Evolutionary conservation across 2,888 invertebrate species (phyloP).

Genomic region (Pollenia angustigena): DNA sequence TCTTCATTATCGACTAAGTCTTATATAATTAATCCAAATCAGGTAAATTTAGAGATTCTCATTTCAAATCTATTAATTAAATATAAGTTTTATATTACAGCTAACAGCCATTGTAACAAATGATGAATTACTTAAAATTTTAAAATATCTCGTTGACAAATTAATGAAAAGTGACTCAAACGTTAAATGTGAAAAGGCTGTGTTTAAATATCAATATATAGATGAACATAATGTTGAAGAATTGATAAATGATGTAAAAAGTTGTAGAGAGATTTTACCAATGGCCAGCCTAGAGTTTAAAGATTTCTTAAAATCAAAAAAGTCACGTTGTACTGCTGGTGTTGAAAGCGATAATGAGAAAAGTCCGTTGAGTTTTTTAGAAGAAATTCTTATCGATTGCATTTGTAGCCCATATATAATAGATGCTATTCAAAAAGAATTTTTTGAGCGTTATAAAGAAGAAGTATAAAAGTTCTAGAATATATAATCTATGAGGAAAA

Average conservation of each 20-base stretch:
- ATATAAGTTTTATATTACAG: conserved; percentile 41
- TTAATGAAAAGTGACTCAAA: not conserved
- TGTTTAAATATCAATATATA: conserved; percentile 83
- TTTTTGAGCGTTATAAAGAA: conserved; percentile 78
- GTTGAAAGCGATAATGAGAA: not conserved
- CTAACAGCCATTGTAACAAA: conserved; percentile 72
- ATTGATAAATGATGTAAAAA: conserved; percentile 31
- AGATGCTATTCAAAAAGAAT: conserved; percentile 85
- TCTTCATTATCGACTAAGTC: conserved; percentile 85
- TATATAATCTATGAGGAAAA: too few relatives aligned
- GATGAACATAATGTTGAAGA: conserved; percentile 79
- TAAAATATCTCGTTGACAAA: conserved; percentile 67
- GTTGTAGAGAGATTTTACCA: conserved; percentile 63
- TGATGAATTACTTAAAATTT: conserved; percentile 74
- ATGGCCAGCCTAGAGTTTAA: conserved; percentile 75
- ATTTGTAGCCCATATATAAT: conserved; percentile 88
- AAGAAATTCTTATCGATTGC: conserved; percentile 86
- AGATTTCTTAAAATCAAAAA: conserved; percentile 73
- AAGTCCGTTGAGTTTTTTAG: conserved; percentile 46
- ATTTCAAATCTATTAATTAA: not conserved
- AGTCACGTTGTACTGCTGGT: conserved; percentile 67
- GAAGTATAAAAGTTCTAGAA: not conserved
- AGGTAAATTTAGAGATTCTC: conserved; percentile 82
- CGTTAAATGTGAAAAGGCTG: conserved; percentile 73
- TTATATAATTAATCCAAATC: conserved; percentile 88